Evolutionary conservation across 2,113 vertebrate species (phyloP).

Genomic region (Entomyzon cyanotis): DNA sequence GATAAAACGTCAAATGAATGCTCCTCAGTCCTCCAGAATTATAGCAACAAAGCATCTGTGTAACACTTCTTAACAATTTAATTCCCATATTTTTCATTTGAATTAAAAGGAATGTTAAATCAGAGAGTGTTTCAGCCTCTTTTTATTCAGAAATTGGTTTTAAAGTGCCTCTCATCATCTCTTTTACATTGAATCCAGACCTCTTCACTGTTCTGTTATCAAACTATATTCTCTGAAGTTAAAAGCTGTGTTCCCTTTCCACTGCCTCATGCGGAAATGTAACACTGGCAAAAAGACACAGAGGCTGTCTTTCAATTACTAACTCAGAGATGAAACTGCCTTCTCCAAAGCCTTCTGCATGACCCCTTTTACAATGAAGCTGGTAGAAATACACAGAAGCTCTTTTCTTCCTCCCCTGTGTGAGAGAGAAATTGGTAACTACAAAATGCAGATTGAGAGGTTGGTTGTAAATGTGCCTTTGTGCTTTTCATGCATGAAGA

Average conservation of each 20-base stretch:
- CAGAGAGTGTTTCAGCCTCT: conserved; percentile 1
- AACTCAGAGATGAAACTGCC: conserved; percentile 33
- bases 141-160: conserved; percentile 48
- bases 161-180: conserved; percentile 41
- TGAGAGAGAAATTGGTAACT: background rate
- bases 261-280: conserved; percentile 7
- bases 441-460: conserved; percentile 8
- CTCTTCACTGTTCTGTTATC: conserved; percentile 35
- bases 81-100: background rate
- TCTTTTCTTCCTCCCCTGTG: background rate
- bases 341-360: conserved; percentile 33
- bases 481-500: background rate
- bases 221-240: conserved; percentile 27
- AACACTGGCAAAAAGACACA: background rate
- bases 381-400: background rate
- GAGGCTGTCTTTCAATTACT: conserved; percentile 25
- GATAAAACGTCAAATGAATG: background rate
- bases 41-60: background rate
- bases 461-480: background rate
- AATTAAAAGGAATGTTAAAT: conserved; percentile 28
- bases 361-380: background rate
- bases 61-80: conserved; percentile 5
- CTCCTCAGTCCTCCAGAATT: background rate
- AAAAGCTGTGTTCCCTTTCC: conserved; percentile 30
- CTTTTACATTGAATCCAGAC: conserved; percentile 7